Conservation (phyloP, 2,888 invertebrate species). For the Gymnosoma rotundatum region DNA sequence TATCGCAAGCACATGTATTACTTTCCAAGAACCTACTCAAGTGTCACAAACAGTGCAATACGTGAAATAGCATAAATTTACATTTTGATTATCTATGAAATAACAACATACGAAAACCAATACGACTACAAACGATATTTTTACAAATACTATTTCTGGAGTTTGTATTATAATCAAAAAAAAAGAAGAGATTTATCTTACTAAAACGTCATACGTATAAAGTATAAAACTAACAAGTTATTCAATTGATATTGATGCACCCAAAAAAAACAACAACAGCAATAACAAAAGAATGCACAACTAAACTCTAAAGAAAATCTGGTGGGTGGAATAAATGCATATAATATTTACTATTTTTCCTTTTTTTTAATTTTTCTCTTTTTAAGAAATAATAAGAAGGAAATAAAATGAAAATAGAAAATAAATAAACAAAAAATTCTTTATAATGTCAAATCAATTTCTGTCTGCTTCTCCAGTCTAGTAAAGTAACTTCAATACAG, state of each 20-base stretch:
- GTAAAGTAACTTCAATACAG: conserved; percentile 2
- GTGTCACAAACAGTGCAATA: conserved; percentile 71
- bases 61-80: conserved; percentile 70
- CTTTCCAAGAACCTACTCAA: conserved; percentile 65
- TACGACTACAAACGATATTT: conserved; percentile 37
- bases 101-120: conserved; percentile 36
- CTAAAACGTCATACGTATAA: conserved; percentile 53
- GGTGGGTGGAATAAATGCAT: conserved; percentile 71
- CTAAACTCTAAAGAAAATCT: conserved; percentile 34
- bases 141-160: conserved; percentile 29
- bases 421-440: conserved; percentile 50
- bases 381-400: conserved; percentile 17
- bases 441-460: conserved; percentile 63
- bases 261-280: conserved; percentile 15
- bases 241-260: conserved; percentile 70
- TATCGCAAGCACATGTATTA: conserved; percentile 51
- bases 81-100: conserved; percentile 64
- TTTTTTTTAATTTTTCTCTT: not conserved
- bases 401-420: conserved; percentile 44
- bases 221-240: conserved; percentile 61
- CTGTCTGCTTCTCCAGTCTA: conserved; percentile 18
- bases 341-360: conserved; percentile 39
- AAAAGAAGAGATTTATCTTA: conserved; percentile 8
- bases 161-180: conserved; percentile 55
- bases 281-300: not conserved